Base-by-base conservation (phyloP, 2,888 invertebrate species). In the Dorcus parallelipipedus region DNA sequence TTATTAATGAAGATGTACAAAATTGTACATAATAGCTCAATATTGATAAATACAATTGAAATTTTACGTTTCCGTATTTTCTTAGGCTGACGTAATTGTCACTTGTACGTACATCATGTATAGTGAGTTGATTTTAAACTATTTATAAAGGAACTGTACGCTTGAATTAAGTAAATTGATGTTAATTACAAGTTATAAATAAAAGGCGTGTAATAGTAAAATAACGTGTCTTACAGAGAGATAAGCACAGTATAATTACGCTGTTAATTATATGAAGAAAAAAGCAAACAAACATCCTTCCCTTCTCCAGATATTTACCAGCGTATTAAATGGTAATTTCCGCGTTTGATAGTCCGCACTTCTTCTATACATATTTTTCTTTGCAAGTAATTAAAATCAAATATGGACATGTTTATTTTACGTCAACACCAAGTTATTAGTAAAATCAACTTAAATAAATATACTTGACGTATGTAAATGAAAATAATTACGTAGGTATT, bases 1-100 rank as follows among this genome's bases (percentile, higher is more conserved):
- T 53, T 58, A 58, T 58, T 49, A 42, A 58, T 53, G 48, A 52
- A 49, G 52, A 53, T 58, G 49, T 53, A 52, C 58, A 49, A 40
- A 58, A 58, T 58, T 58, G 49, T 52, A 58, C 49, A 49, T 48
- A 26, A 48, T 47, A 48, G 49, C 53, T 58, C 39, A 49, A 58
- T 53, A 58, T 53, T 52, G 51, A 47, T 52, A 56, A 56, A 47
- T 56, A 47, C 39, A 47, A 52, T 45, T 51, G 43, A 48, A 51
- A 51, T 51, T 56, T 56, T n/a, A 14, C 20, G n/a, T 17, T 45
- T 45, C 45, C 7, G 9, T 23, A 42, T 7, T 42, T 45, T 45
- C 45, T 14, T 45, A 9, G 9, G 8, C 9, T 20, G 20, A 23
- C n/a, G 45, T 20, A 45, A 17, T 42, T 42, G 14, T 14, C 42